Evolutionary conservation across 2,888 invertebrate species (phyloP).

Genomic region (Aleiodes testaceus): DNA sequence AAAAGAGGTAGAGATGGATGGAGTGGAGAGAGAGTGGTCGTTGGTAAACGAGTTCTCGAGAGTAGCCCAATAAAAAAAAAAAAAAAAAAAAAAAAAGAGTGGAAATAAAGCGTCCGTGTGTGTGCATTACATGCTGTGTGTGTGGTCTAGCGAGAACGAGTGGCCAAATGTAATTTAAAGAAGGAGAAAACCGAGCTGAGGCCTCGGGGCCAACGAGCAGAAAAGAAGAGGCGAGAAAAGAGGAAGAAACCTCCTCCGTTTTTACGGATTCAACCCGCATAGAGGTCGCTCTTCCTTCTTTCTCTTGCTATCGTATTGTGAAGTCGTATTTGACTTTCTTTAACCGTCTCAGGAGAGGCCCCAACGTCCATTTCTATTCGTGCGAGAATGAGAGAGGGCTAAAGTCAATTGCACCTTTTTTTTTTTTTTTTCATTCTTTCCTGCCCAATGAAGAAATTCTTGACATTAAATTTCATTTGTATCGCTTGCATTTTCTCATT

Average conservation of each 20-base stretch:
- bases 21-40: constrained; percentile 47
- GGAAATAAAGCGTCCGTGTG: constrained; percentile 23
- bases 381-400: not conserved
- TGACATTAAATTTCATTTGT: too few species aligned
- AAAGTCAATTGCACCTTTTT: constrained; percentile 1
- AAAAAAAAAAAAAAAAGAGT: constrained; percentile 23
- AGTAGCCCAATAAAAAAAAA: constrained; percentile 32
- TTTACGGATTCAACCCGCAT: constrained; percentile 68
- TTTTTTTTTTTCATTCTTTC: not conserved
- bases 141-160: constrained; percentile 62
- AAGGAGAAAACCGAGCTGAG: constrained; percentile 58
- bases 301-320: constrained; percentile 18
- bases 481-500: too few species aligned
- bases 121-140: not conserved
- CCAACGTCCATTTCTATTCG: constrained; percentile 38
- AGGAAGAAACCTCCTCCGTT: constrained; percentile 55
- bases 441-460: too few species aligned
- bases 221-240: constrained; percentile 62
- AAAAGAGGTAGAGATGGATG: constrained; percentile 50
- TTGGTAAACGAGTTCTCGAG: constrained; percentile 55
- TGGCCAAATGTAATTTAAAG: constrained; percentile 71
- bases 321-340: constrained; percentile 51
- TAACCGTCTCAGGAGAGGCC: constrained; percentile 35
- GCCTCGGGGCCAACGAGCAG: constrained; percentile 59
- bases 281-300: constrained; percentile 46